Evolutionary conservation across 2,888 invertebrate genomes (phyloP), one percentile per base, ranked within the genome.

Genomic region (Elgonia sp.): DNA sequence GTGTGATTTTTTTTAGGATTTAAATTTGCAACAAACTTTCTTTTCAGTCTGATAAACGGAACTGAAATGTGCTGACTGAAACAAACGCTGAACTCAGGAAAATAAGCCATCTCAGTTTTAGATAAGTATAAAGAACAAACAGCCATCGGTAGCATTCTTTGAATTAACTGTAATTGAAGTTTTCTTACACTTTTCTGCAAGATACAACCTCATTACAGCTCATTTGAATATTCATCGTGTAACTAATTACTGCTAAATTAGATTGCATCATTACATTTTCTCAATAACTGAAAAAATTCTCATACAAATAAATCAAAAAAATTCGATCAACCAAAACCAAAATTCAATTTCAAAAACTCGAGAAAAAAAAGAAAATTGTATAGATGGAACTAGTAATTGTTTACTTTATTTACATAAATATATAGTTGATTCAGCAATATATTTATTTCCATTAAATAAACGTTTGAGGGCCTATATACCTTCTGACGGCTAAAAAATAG

Each of bases 51-150:
- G 73, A 75, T 72, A 85, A 85, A 69, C 80, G 84, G 39, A 29
- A 37, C 76, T 63, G 39, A 77, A 77, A 79, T 72, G 62, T 69
- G 80, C 79, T 84, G 80, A 80, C 80, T 80, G 80, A 85, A 85
- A 85, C 60, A 69, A 85, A 85, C 75, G 40, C 67, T 73, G 62
- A 75, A 76, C 37, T 67, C 69, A 18, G 70, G 80, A 29, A 76
- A 81, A 86, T 86, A 80, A 80, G 75, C 85, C 69, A 80, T 80
- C 80, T 69, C 70, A 53, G 75, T 76, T 63, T 70, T 73, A 86
- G 62, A 81, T 81, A 75, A 86, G 86, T 69, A 40, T n/a, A n/a
- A 81, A 65, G 73, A 80, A 75, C 80, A 69, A 79, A 46, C 53
- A 79, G 21, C 85, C 57, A 69, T 62, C 81, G 70, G 60, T 29